Percentiles rank a stretch among this genome's conserved stretches.
Conservation (phyloP, 53 echinoderm and acorn worm genomes). For the Zoroaster sp. region DNA sequence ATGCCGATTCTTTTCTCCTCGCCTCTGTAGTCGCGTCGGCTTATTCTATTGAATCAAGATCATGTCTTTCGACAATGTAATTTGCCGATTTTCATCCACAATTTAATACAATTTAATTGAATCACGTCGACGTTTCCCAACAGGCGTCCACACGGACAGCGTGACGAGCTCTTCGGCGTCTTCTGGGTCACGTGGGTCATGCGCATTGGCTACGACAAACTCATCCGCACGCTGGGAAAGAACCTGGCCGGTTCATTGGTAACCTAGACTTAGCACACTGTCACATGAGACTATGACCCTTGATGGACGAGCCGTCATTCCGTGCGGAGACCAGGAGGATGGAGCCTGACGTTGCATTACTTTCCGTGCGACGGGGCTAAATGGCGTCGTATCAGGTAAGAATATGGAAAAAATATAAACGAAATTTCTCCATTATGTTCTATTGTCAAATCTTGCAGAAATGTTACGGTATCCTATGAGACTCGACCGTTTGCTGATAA, state of each 20-base stretch:
- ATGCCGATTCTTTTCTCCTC: too few relatives aligned
- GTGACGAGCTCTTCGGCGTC: constrained; percentile 86
- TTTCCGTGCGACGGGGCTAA: constrained; percentile 73
- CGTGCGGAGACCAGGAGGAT: constrained; percentile 77
- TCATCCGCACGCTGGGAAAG: constrained; percentile 78
- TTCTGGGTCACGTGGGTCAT: constrained; percentile 94
- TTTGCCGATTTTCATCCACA: too few relatives aligned
- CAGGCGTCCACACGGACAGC: constrained; percentile 69
- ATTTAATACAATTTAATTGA: too few relatives aligned
- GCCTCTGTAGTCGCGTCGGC: too few relatives aligned
- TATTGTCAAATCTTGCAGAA: too few relatives aligned
- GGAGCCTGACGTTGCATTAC: constrained; percentile 75
- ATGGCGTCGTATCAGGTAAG: constrained; percentile 78
- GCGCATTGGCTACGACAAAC: constrained; percentile 83
- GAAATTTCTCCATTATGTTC: too few relatives aligned
- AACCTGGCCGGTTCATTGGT: constrained; percentile 76
- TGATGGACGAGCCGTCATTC: constrained; percentile 92
- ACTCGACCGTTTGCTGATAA: too few relatives aligned
- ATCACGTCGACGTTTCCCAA: too few relatives aligned
- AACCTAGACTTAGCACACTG: constrained; percentile 93
- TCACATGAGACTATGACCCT: constrained; percentile 92
- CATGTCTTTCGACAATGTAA: too few relatives aligned
- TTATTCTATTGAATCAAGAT: too few relatives aligned
- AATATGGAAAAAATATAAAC: too few relatives aligned
- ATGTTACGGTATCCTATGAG: too few relatives aligned